These are phyloP conservation scores for Laothoe populi DNA, from an alignment of 2,888 invertebrate genomes.

Conservation along the genomic window DNA sequence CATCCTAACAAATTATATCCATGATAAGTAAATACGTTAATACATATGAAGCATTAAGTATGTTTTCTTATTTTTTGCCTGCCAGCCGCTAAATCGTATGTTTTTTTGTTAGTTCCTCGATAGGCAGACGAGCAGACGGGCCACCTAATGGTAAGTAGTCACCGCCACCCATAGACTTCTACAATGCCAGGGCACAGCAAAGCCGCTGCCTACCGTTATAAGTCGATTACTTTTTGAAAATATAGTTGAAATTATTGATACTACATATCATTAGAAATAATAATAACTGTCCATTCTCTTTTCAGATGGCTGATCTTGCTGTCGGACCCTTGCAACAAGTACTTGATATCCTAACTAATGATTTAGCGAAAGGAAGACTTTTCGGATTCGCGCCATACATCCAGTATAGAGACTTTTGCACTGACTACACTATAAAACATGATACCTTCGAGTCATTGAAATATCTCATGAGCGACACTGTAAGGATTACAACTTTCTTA, in stretches of 20 bases:
- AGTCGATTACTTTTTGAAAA: background rate
- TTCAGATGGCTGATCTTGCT: slow-evolving; percentile 45
- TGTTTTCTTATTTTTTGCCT: too few relatives aligned
- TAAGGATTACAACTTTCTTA: too few relatives aligned
- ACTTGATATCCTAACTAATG: slow-evolving; percentile 46
- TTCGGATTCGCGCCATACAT: slow-evolving; percentile 93
- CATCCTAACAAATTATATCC: too few relatives aligned
- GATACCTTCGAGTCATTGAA: slow-evolving; percentile 18
- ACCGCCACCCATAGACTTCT: too few relatives aligned
- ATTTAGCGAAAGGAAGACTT: slow-evolving; percentile 84
- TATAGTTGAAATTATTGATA: background rate
- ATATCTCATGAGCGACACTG: slow-evolving; percentile 6
- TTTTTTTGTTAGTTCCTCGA: too few relatives aligned
- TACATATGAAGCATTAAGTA: too few relatives aligned
- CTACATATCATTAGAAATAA: background rate
- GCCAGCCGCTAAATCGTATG: too few relatives aligned
- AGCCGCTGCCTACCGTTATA: too few relatives aligned
- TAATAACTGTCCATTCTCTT: background rate
- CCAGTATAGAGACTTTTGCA: slow-evolving; percentile 91
- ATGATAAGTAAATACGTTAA: too few relatives aligned
- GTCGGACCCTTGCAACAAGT: slow-evolving; percentile 43
- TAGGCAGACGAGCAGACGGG: too few relatives aligned
- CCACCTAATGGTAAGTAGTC: too few relatives aligned
- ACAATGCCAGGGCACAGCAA: too few relatives aligned
- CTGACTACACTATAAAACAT: slow-evolving; percentile 74